Percentiles rank a stretch among this genome's conserved stretches.
Conservation (phyloP, 2,888 invertebrate species). For the Caenorhabditis sp. region DNA sequence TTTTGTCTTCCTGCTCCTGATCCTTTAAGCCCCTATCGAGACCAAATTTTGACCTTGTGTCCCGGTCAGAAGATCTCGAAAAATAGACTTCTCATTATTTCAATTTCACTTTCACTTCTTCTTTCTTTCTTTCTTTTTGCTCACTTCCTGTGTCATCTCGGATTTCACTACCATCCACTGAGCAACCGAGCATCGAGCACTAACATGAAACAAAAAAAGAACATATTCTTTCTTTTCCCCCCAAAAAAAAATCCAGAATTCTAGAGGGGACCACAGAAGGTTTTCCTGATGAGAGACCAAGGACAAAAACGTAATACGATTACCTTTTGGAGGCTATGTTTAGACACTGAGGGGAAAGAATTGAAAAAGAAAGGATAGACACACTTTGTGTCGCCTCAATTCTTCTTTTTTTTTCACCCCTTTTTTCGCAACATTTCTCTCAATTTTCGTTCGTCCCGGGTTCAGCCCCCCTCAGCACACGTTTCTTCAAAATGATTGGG, state of each 20-base stretch:
- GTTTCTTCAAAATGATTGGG: slow-evolving; percentile 31
- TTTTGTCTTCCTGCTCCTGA: neutral
- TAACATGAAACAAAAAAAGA: slow-evolving; percentile 16
- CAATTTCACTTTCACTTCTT: slow-evolving; percentile 8
- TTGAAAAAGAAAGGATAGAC: neutral
- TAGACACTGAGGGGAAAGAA: neutral
- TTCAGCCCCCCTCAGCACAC: neutral
- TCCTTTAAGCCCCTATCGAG: neutral
- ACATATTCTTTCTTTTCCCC: slow-evolving; percentile 23
- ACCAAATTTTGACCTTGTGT: neutral
- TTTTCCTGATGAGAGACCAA: neutral
- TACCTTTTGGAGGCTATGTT: slow-evolving; percentile 31
- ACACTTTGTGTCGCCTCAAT: slow-evolving; percentile 11
- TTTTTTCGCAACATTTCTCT: slow-evolving; percentile 48
- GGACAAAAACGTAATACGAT: slow-evolving; percentile 36
- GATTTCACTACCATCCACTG: slow-evolving; percentile 24
- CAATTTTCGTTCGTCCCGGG: slow-evolving; percentile 11
- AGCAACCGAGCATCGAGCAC: slow-evolving; percentile 19
- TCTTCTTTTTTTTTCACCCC: neutral
- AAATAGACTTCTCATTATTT: neutral
- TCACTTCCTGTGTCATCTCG: slow-evolving; percentile 32
- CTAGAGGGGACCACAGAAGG: neutral
- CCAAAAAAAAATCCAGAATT: neutral
- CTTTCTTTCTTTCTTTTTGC: neutral
- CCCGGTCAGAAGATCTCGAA: neutral